Percentiles rank a stretch among this genome's conserved stretches.
Conservation (phyloP, 2,888 invertebrate species). For the Lydus trimaculatus region DNA sequence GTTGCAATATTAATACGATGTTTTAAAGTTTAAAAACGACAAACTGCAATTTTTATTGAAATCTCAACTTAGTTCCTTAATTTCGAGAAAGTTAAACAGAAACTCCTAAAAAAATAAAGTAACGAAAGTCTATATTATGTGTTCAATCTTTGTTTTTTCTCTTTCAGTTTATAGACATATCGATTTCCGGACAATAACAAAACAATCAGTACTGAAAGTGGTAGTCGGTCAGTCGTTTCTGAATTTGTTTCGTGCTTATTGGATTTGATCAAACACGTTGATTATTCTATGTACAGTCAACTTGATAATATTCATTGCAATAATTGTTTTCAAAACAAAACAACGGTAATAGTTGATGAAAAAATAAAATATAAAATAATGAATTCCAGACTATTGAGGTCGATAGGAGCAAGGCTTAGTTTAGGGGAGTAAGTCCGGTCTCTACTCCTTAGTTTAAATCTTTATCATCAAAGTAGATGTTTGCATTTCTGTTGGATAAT, state of each 20-base stretch:
- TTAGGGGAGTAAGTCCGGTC: too few relatives aligned
- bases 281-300: not conserved
- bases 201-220: slow-evolving; percentile 1
- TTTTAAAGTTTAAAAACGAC: not conserved
- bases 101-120: not conserved
- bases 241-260: slow-evolving; percentile 6
- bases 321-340: not conserved
- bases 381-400: too few relatives aligned
- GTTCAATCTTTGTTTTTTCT: not conserved
- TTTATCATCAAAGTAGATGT: too few relatives aligned
- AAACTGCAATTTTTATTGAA: not conserved
- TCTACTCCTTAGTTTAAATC: too few relatives aligned
- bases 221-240: not conserved
- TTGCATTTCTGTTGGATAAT: too few relatives aligned
- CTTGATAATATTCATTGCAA: not conserved
- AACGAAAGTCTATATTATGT: not conserved
- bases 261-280: not conserved
- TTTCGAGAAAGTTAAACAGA: not conserved
- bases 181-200: slow-evolving; percentile 4
- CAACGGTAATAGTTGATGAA: not conserved
- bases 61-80: not conserved
- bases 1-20: not conserved
- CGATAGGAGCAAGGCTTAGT: too few relatives aligned
- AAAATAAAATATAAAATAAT: too few relatives aligned
- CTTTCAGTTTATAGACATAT: not conserved